Evolutionary conservation across 1,140 invertebrate species (phyloP).

Genomic region (Homarus americanus): DNA sequence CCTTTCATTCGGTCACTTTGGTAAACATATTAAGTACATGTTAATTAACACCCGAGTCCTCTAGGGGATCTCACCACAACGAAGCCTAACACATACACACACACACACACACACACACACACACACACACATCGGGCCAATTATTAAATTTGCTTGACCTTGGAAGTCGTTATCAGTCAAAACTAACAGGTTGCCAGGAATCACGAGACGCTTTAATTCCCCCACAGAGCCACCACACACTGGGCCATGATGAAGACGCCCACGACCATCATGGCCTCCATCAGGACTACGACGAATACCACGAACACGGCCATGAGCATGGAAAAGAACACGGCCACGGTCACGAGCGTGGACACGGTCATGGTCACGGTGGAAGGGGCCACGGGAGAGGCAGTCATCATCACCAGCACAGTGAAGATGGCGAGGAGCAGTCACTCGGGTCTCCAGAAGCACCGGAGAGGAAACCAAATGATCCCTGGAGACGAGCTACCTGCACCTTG

Average conservation of each 20-base stretch:
- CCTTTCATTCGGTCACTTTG: too few species aligned
- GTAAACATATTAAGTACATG: too few species aligned
- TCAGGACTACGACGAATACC: background rate
- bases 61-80: too few species aligned
- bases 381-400: background rate
- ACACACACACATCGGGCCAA: too few species aligned
- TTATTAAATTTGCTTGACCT: too few species aligned
- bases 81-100: too few species aligned
- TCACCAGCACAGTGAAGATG: background rate
- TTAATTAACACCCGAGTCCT: too few species aligned
- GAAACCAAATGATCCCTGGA: background rate
- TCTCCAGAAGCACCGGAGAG: background rate
- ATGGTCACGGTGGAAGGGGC: background rate
- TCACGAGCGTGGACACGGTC: background rate
- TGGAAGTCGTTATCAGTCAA: too few species aligned
- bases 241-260: background rate
- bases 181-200: too few species aligned
- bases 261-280: conserved; percentile 1
- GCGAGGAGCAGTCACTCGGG: background rate
- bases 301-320: background rate
- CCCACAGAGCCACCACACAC: too few species aligned
- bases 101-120: too few species aligned
- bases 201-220: too few species aligned
- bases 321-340: conserved; percentile 13
- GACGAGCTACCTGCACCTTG: conserved; percentile 12